Evolutionary conservation across 2,888 invertebrate species (phyloP).

Genomic region (Parnassius smintheus): DNA sequence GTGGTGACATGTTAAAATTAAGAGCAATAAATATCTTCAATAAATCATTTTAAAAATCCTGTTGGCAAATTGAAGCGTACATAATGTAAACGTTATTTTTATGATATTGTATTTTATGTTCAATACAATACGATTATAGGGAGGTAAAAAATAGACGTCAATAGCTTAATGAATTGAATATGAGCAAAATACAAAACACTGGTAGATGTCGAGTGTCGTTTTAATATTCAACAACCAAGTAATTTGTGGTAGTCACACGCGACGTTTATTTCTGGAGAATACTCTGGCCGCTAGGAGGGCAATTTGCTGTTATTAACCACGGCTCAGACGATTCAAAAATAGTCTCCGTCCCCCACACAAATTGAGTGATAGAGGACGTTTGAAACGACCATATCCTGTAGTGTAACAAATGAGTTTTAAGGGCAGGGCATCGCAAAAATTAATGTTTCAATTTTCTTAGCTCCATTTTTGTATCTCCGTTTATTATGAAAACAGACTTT

Average conservation of each 20-base stretch:
- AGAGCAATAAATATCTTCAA: too few relatives aligned
- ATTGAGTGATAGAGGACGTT: slow-evolving; percentile 52
- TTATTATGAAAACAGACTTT: slow-evolving; percentile 11
- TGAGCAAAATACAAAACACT: too few relatives aligned
- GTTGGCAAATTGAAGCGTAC: too few relatives aligned
- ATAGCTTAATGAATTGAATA: too few relatives aligned
- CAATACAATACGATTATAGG: too few relatives aligned
- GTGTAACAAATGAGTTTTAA: slow-evolving; percentile 18
- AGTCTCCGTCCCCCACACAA: slow-evolving; percentile 59
- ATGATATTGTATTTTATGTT: too few relatives aligned
- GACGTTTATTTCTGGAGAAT: slow-evolving; percentile 47
- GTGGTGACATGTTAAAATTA: too few relatives aligned
- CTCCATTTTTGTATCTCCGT: slow-evolving; percentile 1
- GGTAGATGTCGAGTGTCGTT: background rate
- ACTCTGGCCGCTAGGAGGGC: slow-evolving; percentile 58
- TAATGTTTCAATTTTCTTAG: slow-evolving; percentile 13
- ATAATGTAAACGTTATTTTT: too few relatives aligned
- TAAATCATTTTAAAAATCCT: too few relatives aligned
- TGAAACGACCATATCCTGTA: slow-evolving; percentile 47
- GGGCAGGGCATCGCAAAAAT: slow-evolving; percentile 20
- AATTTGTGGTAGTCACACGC: slow-evolving; percentile 20
- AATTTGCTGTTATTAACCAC: slow-evolving; percentile 64
- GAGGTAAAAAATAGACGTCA: too few relatives aligned
- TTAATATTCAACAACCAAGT: slow-evolving; percentile 1
- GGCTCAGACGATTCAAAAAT: slow-evolving; percentile 53